Evolutionary conservation across 2,888 invertebrate species (phyloP).

Genomic region (Tetragonula carbonaria): DNA sequence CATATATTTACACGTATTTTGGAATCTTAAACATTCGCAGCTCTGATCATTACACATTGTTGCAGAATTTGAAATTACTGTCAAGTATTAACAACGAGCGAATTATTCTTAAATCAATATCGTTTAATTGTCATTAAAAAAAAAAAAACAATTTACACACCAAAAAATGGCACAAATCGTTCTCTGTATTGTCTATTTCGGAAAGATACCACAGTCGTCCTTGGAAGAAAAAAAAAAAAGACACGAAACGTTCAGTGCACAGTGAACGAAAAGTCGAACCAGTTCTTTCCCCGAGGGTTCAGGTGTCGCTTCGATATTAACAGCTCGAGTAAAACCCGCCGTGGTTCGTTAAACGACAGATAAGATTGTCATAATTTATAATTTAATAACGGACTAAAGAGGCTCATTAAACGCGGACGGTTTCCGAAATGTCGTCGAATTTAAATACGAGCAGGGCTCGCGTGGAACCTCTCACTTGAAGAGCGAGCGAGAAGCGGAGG

Average conservation of each 20-base stretch:
- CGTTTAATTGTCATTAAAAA: no score
- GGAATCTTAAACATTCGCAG: no score
- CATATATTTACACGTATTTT: no score
- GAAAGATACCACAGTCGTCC: not conserved
- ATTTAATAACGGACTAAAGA: slow-evolving; percentile 82
- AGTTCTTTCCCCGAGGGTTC: slow-evolving; percentile 60
- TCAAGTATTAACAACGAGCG: no score
- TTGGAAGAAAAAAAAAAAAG: not conserved
- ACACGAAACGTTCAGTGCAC: not conserved
- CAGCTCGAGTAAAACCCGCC: slow-evolving; percentile 76
- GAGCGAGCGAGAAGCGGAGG: not conserved
- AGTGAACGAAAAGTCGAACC: slow-evolving; percentile 21
- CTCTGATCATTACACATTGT: no score
- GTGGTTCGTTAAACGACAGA: slow-evolving; percentile 79
- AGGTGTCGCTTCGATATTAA: slow-evolving; percentile 79
- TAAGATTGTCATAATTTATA: slow-evolving; percentile 82
- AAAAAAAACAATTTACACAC: no score
- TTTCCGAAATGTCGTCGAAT: slow-evolving; percentile 80
- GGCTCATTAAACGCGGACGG: slow-evolving; percentile 79
- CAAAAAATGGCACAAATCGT: no score
- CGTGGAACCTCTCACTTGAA: slow-evolving; percentile 17
- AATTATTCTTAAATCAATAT: no score
- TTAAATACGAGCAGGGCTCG: slow-evolving; percentile 78
- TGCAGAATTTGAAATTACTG: no score
- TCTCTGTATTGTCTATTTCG: not conserved